Base-by-base conservation (phyloP, 2,888 invertebrate species). In the Lasioglossum oenotherae region DNA sequence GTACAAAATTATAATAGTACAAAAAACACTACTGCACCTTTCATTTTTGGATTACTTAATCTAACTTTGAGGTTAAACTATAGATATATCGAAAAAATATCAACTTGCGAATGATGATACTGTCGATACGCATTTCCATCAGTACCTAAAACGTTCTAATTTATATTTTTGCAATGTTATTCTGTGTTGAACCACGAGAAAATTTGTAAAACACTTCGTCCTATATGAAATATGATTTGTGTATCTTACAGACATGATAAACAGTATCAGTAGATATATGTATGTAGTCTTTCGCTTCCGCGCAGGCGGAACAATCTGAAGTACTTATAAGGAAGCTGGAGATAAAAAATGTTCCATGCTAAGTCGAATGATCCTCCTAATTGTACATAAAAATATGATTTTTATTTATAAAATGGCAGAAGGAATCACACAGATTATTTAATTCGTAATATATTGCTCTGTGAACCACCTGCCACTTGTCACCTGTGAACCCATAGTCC, bases 41-140 rank as follows among this genome's bases (percentile, higher is more conserved):
- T 78, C 44, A 84, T 77, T 38, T 73, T 82, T 60, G 19, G 8
- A 57, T 0, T 31, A 35, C 49, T 78, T 72, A 4, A 35, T 35
- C 38, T 19, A 49, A 46, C 14, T 80, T 71, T 41, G 46, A 86
- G 85, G 85, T 85, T 86, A 86, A 60, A 14, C 0, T 64, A 41
- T 5, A 23, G 14, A 19, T 35, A 46, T 8, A 10, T 10, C 8
- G 27, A 72, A 57, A n/a, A 14, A 79, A 57, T 27, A 19, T 57
- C 16, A 6, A 27, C 38, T 67, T 77, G n/a, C 38, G 14, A 57
- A 84, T 10, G 38, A 75, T 23, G 60, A 49, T 27, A 71, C n/a
- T 35, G 16, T 38, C 10, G 23, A 4, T 16, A 23, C 8, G 46
- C 35, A 80, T 80, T 74, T 76, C 0, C 6, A 71, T 27, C 14